Conservation (phyloP, 2,113 vertebrate species). For the Apteryx mantelli region DNA sequence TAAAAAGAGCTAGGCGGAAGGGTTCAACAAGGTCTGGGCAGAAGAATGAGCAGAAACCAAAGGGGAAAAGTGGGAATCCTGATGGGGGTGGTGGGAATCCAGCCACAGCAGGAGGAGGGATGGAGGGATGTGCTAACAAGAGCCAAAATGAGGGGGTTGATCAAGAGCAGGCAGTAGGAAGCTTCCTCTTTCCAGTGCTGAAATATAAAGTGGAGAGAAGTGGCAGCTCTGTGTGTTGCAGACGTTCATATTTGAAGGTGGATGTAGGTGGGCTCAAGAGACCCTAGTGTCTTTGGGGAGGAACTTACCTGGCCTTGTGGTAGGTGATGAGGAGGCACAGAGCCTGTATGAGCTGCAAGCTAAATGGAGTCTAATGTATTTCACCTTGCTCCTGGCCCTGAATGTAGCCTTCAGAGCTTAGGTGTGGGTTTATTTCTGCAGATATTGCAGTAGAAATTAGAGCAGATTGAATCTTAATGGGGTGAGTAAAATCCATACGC, state of each 20-base stretch:
- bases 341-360: rapidly evolving
- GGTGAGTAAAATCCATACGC: background rate
- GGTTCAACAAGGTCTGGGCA: background rate
- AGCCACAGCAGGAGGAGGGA: background rate
- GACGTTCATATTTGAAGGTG: background rate
- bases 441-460: background rate
- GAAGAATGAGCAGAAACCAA: background rate
- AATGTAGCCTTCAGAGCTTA: background rate
- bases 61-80: background rate
- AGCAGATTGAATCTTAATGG: background rate
- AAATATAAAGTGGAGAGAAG: background rate
- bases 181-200: background rate
- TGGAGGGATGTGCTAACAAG: background rate
- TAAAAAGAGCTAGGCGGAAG: background rate
- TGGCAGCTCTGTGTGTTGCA: background rate
- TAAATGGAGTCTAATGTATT: background rate
- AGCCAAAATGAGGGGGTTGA: rapidly evolving
- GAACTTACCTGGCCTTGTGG: background rate
- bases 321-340: background rate
- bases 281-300: background rate
- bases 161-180: rapidly evolving
- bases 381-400: background rate
- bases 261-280: background rate
- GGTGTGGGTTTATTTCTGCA: background rate
- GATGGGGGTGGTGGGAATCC: background rate